Conservation (phyloP, 1,140 invertebrate genomes). For the Drosophila littoralis region DNA sequence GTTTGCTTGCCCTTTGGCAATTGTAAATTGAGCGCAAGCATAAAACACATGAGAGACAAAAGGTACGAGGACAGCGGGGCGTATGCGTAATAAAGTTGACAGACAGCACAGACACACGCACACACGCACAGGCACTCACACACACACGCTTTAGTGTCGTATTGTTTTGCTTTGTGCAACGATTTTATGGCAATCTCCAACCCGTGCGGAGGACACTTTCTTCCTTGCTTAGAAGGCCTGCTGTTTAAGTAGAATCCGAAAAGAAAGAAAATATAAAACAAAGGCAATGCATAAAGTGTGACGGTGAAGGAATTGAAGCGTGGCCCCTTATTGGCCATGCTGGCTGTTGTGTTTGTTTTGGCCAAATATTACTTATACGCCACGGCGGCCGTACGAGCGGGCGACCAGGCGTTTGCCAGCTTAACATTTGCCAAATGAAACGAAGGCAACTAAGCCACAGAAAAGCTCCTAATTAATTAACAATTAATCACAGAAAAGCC, state of each 20-base stretch:
- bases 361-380: slow-evolving; percentile 52
- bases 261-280: slow-evolving; percentile 9
- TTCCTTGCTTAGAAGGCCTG: too few relatives aligned
- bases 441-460: slow-evolving; percentile 46
- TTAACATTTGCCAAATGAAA: slow-evolving; percentile 31
- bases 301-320: slow-evolving; percentile 38
- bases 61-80: slow-evolving; percentile 38
- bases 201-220: too few relatives aligned
- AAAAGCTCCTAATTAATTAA: slow-evolving; percentile 79
- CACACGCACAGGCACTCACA: slow-evolving; percentile 11
- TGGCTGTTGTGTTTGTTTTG: slow-evolving; percentile 11
- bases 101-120: slow-evolving; percentile 35
- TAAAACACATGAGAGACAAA: slow-evolving; percentile 14
- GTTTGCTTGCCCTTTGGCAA: slow-evolving; percentile 23
- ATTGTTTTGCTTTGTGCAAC: slow-evolving; percentile 41
- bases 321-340: slow-evolving; percentile 20
- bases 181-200: not conserved
- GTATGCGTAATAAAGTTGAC: slow-evolving; percentile 58
- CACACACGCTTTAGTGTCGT: not conserved
- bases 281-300: slow-evolving; percentile 25
- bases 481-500: slow-evolving; percentile 68
- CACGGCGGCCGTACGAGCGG: not conserved
- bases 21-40: slow-evolving; percentile 56
- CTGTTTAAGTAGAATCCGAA: not conserved
- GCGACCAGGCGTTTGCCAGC: slow-evolving; percentile 4